phyloP scores from a whole-genome alignment of 2,797 vertebrate species.

The Phrynocephalus vlangalii region DNA sequence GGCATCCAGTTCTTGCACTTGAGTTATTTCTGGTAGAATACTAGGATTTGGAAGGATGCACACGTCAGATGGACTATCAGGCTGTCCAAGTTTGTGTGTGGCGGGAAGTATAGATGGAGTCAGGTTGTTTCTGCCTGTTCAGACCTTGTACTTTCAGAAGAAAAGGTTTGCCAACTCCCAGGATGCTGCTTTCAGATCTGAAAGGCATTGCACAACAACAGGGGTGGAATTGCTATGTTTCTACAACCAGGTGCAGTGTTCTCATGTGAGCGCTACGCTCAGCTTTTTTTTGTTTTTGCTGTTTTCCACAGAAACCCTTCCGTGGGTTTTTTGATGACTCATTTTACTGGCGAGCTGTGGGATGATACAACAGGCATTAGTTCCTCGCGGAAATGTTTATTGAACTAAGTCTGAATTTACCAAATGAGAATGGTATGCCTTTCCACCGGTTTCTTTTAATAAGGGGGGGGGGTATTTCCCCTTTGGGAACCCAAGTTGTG shows the following conservation, averaged over 20 bases:
- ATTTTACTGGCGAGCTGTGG: slow-evolving; percentile 66
- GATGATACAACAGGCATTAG: slow-evolving; percentile 45
- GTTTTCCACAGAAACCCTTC: slow-evolving; percentile 37
- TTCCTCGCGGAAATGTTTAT: slow-evolving; percentile 48
- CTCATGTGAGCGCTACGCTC: slow-evolving; percentile 53
- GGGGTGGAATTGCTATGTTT: slow-evolving; percentile 50
- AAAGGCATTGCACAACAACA: slow-evolving; percentile 48
- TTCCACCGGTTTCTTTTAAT: slow-evolving; percentile 30
- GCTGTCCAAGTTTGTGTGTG: slow-evolving; percentile 60
- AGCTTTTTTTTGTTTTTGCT: slow-evolving; percentile 14
- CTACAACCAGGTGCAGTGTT: slow-evolving; percentile 53
- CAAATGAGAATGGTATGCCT: slow-evolving; percentile 30
- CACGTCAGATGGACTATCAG: slow-evolving; percentile 54
- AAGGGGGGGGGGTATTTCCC: slow-evolving; percentile 38
- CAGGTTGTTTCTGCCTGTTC: slow-evolving; percentile 17
- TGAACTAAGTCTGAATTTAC: slow-evolving; percentile 47
- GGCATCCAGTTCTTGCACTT: slow-evolving; percentile 65
- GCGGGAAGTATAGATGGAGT: slow-evolving; percentile 51
- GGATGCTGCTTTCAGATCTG: slow-evolving; percentile 65
- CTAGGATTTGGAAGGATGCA: slow-evolving; percentile 62
- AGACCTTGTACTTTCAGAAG: slow-evolving; percentile 9
- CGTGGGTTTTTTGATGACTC: slow-evolving; percentile 63
- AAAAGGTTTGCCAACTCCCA: slow-evolving; percentile 53
- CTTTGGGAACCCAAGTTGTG: not conserved
- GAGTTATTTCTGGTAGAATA: slow-evolving; percentile 67